Evolutionary conservation across 1,140 invertebrate genomes (phyloP), one percentile per base, ranked within the genome.

Genomic region (Drosophila sucinea): DNA sequence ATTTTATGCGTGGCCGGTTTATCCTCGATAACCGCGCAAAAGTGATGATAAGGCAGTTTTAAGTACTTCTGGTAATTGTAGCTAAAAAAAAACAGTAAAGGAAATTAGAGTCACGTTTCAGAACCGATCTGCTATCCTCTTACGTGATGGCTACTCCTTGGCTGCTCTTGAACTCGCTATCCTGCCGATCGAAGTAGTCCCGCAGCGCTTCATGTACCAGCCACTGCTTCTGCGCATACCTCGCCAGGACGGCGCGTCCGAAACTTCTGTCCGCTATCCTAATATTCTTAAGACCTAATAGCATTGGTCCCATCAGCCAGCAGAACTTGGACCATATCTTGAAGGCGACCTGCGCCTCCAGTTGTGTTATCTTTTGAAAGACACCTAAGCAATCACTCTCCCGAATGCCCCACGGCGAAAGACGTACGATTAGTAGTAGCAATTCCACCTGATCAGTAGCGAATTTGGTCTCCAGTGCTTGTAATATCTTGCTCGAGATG

Each of bases 31-130:
- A 91, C 81, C 71, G 84, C 79, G 87, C 90, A 91, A 69, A 92
- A 91, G 67, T 91, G 92, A 74, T 97, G 96, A 92, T 95, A 96
- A 61, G 97, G 96, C 51, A 97, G 93, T 92, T 98, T 96, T 92
- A 96, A 96, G 51, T 97, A 93, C 92, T 96, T 96, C 89, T 97
- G 93, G n/a, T 94, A 93, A 91, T 97, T 97, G 91, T 95, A 95
- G 85, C 95, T 95, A 89, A 35, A 44, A 70, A 0, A 5, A 0
- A 17, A 17, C n/a, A 17, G 17, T 17, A 17, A 1, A 7, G 1
- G 10, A 38, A 23, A 11, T 6, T 35, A 29, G 62, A 61, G 2
- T 11, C 54, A 25, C 10, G 3, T 30, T 4, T 11, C 10, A 3
- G n/a, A 2, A 8, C 38, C 1, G 2, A 7, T 1, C 3, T 4